A percentile compares a stretch with the other conserved stretches of the same genome.
phyloP scores from a whole-genome alignment of 2,113 vertebrate genomes.

The Haemorhous mexicanus region DNA sequence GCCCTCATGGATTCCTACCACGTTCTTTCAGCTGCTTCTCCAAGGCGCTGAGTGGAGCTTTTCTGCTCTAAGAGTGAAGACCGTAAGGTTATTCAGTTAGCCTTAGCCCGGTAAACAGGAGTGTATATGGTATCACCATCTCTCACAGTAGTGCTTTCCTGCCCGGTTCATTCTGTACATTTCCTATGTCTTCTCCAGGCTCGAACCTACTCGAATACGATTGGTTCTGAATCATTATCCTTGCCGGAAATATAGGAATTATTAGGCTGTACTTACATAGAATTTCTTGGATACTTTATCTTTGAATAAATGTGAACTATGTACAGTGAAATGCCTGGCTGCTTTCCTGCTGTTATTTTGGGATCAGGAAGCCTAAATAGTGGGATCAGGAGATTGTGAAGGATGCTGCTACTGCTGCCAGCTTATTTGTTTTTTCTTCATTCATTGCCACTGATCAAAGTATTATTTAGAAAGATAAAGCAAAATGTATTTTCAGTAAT shows the following conservation, averaged over 20 bases:
- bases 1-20: fast-evolving
- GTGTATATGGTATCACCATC: fast-evolving
- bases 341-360: not conserved
- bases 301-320: not conserved
- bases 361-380: not conserved
- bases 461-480: not conserved
- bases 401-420: not conserved
- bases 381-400: not conserved
- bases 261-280: not conserved
- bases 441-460: not conserved
- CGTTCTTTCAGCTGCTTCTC: not conserved
- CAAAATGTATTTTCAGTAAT: not conserved
- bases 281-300: not conserved
- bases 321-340: not conserved
- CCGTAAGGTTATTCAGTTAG: fast-evolving
- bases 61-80: not conserved
- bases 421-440: not conserved
- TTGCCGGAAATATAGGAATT: not conserved
- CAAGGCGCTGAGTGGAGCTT: not conserved
- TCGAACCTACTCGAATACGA: fast-evolving
- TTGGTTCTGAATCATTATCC: not conserved
- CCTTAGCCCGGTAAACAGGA: not conserved
- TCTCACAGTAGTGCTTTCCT: not conserved
- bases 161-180: fast-evolving
- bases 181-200: not conserved